A percentile compares a stretch with the other conserved stretches of the same genome.
These are phyloP conservation scores for Mola mola DNA, from an alignment of 2,113 vertebrate species.

Conservation along the genomic window DNA sequence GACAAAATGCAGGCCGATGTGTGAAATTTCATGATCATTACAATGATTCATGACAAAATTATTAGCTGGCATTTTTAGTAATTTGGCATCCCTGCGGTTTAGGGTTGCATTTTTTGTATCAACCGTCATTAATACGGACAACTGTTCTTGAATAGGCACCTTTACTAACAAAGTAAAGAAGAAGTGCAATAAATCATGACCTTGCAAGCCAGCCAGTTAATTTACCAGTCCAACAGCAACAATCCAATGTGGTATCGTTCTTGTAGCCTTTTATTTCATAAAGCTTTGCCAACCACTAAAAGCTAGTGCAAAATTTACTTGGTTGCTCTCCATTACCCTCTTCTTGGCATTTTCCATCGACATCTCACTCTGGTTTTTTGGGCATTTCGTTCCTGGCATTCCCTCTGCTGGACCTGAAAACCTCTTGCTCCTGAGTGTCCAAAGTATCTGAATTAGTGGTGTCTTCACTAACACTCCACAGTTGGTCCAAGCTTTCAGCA, in stretches of 20 bases:
- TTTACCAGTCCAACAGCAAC: neutral
- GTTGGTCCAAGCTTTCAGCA: neutral
- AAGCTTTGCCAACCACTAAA: neutral
- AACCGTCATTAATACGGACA: neutral
- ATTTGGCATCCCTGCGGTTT: too few species aligned
- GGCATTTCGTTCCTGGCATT: neutral
- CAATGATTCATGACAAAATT: too few species aligned
- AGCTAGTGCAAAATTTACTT: neutral
- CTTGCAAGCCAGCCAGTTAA: neutral
- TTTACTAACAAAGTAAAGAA: neutral
- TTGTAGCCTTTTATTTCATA: neutral
- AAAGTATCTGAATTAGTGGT: neutral
- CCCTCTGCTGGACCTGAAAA: neutral
- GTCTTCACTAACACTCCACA: neutral
- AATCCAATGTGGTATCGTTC: neutral
- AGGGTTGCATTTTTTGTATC: too few species aligned
- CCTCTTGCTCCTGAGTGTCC: neutral
- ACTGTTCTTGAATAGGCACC: too few species aligned
- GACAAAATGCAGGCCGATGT: too few species aligned
- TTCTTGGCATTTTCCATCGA: neutral
- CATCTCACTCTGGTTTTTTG: neutral
- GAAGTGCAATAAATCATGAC: neutral
- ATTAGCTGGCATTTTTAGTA: too few species aligned
- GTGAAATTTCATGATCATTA: too few species aligned
- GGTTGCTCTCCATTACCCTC: neutral